Conservation (phyloP, 2,888 invertebrate species). For the Drosophila demipolita region DNA sequence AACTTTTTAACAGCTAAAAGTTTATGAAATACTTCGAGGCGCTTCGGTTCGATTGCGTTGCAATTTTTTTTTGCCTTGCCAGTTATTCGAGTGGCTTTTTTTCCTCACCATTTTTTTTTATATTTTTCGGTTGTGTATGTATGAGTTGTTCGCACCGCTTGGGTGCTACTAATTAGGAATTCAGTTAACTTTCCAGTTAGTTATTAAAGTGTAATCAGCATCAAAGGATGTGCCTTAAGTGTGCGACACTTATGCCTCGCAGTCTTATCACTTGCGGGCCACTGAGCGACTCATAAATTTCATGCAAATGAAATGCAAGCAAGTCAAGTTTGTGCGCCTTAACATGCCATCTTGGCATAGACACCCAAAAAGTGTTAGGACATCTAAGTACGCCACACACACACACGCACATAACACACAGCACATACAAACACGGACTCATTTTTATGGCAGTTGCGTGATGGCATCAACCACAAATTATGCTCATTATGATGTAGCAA, state of each 20-base stretch:
- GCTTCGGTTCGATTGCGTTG: constrained; percentile 53
- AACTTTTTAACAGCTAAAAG: constrained; percentile 59
- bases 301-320: constrained; percentile 61
- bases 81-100: constrained; percentile 38
- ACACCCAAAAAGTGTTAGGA: constrained; percentile 33
- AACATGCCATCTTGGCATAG: constrained; percentile 14
- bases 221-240: constrained; percentile 29
- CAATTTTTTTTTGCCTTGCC: constrained; percentile 30
- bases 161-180: constrained; percentile 37
- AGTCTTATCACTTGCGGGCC: constrained; percentile 25
- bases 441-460: constrained; percentile 25
- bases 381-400: constrained; percentile 24
- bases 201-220: constrained; percentile 32
- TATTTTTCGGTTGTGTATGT: neutral
- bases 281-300: constrained; percentile 36
- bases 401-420: constrained; percentile 12
- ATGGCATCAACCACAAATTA: constrained; percentile 65
- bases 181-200: constrained; percentile 22
- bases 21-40: constrained; percentile 56
- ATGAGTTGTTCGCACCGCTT: constrained; percentile 7
- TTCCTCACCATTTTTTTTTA: neutral
- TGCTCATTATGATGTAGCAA: constrained; percentile 55
- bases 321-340: constrained; percentile 36
- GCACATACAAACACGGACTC: neutral
- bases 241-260: constrained; percentile 28